Percentiles rank a stretch among this genome's conserved stretches.
These are phyloP conservation scores for Monoplex corrugatus DNA, from an alignment of 2,888 invertebrate genomes.

Conservation along the genomic window DNA sequence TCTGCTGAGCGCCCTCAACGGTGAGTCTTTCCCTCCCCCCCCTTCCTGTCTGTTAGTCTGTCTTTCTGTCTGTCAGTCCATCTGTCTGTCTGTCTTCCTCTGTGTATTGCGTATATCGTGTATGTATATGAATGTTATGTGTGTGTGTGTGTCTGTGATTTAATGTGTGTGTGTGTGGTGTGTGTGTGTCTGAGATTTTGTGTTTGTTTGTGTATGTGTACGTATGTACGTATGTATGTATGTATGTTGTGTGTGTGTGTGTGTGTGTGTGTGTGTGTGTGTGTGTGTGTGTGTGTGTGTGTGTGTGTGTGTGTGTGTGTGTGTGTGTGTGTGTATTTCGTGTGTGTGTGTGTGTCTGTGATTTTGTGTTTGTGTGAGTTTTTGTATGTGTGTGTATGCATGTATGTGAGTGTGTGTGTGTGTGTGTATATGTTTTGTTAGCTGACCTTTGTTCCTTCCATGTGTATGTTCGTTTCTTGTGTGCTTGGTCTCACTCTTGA, in stretches of 20 bases:
- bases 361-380: not conserved
- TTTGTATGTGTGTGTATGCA: not conserved
- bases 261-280: not conserved
- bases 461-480: too few relatives aligned
- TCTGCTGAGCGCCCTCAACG: constrained; percentile 58
- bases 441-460: too few relatives aligned
- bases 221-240: not conserved
- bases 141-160: not conserved
- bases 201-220: not conserved
- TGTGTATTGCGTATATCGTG: too few relatives aligned
- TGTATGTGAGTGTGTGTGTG: too few relatives aligned
- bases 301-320: not conserved
- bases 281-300: not conserved
- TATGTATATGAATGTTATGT: too few relatives aligned
- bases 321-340: not conserved
- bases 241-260: not conserved
- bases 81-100: not conserved
- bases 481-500: too few relatives aligned
- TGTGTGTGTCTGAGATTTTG: not conserved
- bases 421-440: too few relatives aligned
- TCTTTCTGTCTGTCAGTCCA: not conserved
- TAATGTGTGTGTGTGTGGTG: not conserved
- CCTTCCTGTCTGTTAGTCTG: not conserved
- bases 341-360: not conserved
- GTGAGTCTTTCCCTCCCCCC: too few relatives aligned